These are phyloP conservation scores for mouse (Mus musculus) DNA, from an alignment of 2,113 vertebrate genomes.

Conservation along the genomic window DNA sequence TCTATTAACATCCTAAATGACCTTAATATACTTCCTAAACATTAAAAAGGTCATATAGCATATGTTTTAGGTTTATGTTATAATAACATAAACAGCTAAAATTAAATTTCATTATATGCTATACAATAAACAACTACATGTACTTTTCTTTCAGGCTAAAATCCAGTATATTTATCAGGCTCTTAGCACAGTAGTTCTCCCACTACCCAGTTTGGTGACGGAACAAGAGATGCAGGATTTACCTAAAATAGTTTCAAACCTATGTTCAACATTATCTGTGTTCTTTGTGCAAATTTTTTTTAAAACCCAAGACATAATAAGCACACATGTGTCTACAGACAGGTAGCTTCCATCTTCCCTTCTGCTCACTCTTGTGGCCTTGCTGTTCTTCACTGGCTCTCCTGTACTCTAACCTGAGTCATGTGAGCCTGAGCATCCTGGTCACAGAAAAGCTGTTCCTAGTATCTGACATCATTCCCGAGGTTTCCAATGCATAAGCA, in stretches of 20 bases:
- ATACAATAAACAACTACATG: background rate
- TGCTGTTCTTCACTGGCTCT: background rate
- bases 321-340: background rate
- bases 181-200: background rate
- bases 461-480: background rate
- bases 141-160: constrained; percentile 31
- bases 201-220: background rate
- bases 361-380: background rate
- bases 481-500: background rate
- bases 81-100: constrained; percentile 33
- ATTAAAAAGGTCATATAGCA: background rate
- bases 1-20: constrained; percentile 36
- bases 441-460: background rate
- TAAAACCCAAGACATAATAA: background rate
- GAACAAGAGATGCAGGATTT: background rate
- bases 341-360: background rate
- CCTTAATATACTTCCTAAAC: background rate
- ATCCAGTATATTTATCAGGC: background rate
- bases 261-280: background rate
- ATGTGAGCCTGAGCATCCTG: background rate
- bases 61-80: background rate
- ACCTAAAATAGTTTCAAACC: background rate
- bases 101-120: constrained; percentile 8
- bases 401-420: background rate
- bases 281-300: background rate